A percentile compares a stretch with the other conserved stretches of the same genome.
phyloP scores from a whole-genome alignment of 2,797 vertebrate species.

The Mormyrops attenuatus region DNA sequence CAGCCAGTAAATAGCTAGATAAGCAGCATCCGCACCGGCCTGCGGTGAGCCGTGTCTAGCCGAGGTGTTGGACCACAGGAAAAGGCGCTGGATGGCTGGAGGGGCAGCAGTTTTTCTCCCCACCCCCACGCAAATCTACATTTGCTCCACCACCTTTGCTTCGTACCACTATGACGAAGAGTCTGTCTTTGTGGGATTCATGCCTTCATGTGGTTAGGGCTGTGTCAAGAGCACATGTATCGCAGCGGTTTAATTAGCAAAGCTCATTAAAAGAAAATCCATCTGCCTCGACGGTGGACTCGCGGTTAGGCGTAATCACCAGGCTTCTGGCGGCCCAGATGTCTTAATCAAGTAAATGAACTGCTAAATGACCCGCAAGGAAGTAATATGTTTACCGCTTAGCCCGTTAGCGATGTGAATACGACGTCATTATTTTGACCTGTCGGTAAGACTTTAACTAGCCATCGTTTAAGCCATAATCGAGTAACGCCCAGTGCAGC shows the following conservation, averaged over 20 bases:
- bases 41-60: neutral
- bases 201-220: neutral
- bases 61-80: neutral
- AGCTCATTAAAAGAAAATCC: slow-evolving; percentile 29
- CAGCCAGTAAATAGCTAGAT: neutral
- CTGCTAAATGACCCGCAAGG: neutral
- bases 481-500: neutral
- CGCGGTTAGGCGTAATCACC: slow-evolving; percentile 4
- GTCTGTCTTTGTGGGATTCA: neutral
- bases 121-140: neutral
- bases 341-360: slow-evolving; percentile 13
- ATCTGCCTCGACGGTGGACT: neutral
- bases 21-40: slow-evolving; percentile 29
- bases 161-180: neutral
- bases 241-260: slow-evolving; percentile 24
- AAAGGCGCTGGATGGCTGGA: neutral
- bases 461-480: neutral
- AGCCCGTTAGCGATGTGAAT: neutral
- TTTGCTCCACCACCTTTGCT: neutral
- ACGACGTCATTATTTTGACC: neutral
- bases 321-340: slow-evolving; percentile 38
- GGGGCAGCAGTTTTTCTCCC: neutral
- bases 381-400: neutral
- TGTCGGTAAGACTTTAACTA: neutral
- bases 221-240: neutral